Percentiles rank a stretch among this genome's conserved stretches.
Conservation (phyloP, 92 coral and sea anemone genomes). For the Diadumene lineata region DNA sequence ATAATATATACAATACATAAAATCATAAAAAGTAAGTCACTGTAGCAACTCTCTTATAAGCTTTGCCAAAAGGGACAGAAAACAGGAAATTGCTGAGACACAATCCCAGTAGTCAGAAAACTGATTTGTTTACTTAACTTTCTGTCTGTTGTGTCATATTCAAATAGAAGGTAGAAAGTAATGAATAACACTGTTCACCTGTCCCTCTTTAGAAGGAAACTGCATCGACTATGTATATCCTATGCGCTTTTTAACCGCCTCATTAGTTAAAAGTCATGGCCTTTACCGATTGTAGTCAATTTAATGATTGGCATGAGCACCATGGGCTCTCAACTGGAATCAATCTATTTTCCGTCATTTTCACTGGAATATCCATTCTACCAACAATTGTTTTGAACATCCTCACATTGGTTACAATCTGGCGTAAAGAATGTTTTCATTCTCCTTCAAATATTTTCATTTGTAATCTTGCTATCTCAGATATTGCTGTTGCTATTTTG, state of each 20-base stretch:
- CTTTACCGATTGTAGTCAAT: background rate
- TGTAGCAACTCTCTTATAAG: too few species aligned
- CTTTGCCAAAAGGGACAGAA: too few species aligned
- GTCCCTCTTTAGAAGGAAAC: background rate
- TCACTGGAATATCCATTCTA: background rate
- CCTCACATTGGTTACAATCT: background rate
- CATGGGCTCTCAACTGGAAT: background rate
- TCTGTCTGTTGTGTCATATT: background rate
- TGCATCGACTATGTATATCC: background rate
- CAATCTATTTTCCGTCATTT: background rate
- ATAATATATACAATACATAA: too few species aligned
- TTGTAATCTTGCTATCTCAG: conserved; percentile 17
- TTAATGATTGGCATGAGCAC: background rate
- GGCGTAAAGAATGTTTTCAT: background rate
- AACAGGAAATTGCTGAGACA: too few species aligned
- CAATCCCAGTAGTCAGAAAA: too few species aligned
- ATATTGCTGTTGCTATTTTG: background rate
- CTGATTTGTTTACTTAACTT: background rate
- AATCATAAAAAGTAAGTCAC: too few species aligned
- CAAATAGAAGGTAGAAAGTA: too few species aligned
- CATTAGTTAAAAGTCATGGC: background rate
- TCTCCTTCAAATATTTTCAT: conserved; percentile 18
- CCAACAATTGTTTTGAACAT: background rate
- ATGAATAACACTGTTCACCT: background rate
- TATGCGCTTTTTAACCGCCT: background rate